Evolutionary conservation across 1,140 invertebrate genomes (phyloP).

Genomic region (Protaetia brevitarsis): DNA sequence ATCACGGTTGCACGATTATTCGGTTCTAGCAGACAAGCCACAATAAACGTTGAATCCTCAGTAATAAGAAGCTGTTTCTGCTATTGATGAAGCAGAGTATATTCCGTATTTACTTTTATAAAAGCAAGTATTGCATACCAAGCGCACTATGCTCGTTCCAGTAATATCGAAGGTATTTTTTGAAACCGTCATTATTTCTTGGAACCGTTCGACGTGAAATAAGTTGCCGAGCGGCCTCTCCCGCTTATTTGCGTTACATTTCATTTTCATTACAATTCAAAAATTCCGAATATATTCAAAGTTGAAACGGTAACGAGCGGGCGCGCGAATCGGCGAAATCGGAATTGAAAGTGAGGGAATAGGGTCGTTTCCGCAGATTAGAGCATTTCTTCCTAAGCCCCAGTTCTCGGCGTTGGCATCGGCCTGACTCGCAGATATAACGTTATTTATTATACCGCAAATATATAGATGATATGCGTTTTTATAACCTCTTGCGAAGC

Average conservation of each 20-base stretch:
- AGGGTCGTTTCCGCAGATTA: slow-evolving; percentile 19
- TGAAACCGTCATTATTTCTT: slow-evolving; percentile 1
- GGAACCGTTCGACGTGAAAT: neutral
- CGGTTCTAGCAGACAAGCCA: no score
- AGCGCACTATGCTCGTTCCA: neutral
- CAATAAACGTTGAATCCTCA: no score
- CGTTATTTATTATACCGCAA: slow-evolving; percentile 21
- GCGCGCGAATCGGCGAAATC: slow-evolving; percentile 1
- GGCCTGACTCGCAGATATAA: slow-evolving; percentile 4
- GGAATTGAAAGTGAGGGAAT: slow-evolving; percentile 19
- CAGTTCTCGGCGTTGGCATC: neutral
- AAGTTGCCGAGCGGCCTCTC: neutral
- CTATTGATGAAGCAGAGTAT: neutral
- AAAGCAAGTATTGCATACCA: no score
- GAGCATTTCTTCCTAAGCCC: slow-evolving; percentile 4
- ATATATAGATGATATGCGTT: neutral
- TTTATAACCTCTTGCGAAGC: neutral
- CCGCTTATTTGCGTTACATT: slow-evolving; percentile 3
- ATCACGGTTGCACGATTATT: no score
- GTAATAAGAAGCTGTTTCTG: no score
- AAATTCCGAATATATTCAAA: slow-evolving; percentile 11
- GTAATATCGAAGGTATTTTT: neutral
- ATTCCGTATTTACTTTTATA: no score
- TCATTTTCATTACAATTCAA: slow-evolving; percentile 12
- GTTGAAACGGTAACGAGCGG: slow-evolving; percentile 7